These are phyloP conservation scores for Megamerina dolium DNA, from an alignment of 2,888 invertebrate species.

Conservation along the genomic window DNA sequence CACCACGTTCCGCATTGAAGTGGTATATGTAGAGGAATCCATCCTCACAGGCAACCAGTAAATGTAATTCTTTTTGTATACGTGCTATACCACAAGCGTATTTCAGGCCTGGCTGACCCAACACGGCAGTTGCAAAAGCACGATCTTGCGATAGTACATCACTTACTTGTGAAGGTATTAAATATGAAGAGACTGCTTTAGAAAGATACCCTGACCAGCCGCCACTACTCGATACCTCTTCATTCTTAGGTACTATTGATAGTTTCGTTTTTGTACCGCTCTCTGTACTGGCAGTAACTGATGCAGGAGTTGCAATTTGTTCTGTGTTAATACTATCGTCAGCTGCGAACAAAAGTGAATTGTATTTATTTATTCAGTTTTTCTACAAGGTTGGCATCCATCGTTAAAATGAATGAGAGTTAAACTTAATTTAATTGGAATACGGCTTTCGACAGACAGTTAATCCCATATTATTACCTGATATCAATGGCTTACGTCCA, in stretches of 20 bases:
- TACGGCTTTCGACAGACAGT: no score
- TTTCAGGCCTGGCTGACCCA: conserved; percentile 43
- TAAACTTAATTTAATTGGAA: no score
- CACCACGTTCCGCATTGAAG: conserved; percentile 43
- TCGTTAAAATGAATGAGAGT: no score
- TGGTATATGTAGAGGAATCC: conserved; percentile 49
- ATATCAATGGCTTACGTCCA: conserved; percentile 38
- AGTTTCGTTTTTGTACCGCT: background rate
- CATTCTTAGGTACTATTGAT: conserved; percentile 11
- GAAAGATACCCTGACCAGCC: conserved; percentile 45
- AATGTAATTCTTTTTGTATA: conserved; percentile 41
- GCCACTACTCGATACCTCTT: conserved; percentile 12
- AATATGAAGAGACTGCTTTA: conserved; percentile 46
- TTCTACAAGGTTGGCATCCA: no score
- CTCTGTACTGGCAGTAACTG: background rate
- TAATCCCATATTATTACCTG: background rate
- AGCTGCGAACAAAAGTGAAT: no score
- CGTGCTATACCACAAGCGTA: conserved; percentile 45
- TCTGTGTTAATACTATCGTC: no score
- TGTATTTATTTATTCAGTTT: no score
- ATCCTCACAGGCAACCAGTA: conserved; percentile 47
- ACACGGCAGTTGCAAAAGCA: conserved; percentile 45
- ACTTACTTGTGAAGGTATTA: conserved; percentile 45
- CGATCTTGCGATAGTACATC: conserved; percentile 48
- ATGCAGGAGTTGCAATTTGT: background rate